These are phyloP conservation scores for Cyanoramphus novaezelandiae DNA, from an alignment of 2,113 vertebrate genomes.

Conservation along the genomic window DNA sequence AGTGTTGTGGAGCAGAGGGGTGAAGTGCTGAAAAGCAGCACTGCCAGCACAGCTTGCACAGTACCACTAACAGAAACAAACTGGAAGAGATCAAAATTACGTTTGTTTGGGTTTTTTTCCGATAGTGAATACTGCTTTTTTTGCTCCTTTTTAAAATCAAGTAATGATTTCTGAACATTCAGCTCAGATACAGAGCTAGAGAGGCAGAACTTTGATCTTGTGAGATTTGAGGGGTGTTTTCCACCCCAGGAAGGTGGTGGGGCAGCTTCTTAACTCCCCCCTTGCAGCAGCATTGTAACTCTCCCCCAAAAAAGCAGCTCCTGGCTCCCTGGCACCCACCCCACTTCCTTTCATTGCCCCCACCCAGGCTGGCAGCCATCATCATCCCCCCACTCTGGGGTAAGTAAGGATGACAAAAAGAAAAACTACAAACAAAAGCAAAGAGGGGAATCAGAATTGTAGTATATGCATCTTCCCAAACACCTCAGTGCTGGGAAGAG, in stretches of 20 bases:
- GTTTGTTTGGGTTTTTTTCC: background rate
- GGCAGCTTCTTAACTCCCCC: background rate
- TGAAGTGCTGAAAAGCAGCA: background rate
- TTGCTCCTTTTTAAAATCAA: background rate
- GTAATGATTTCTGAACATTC: background rate
- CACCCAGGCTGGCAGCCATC: background rate
- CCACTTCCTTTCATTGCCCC: background rate
- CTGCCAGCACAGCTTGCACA: background rate
- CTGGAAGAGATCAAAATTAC: background rate
- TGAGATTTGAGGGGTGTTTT: background rate
- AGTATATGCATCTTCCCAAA: background rate
- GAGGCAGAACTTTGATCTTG: background rate
- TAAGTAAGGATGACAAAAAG: background rate
- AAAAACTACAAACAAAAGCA: background rate
- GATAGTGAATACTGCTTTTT: background rate
- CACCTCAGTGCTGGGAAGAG: background rate
- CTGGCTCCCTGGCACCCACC: background rate
- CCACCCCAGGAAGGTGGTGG: accelerated
- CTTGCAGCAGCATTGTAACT: background rate
- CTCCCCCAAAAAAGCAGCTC: accelerated
- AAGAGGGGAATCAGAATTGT: background rate
- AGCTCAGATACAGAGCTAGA: background rate
- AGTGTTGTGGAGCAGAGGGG: background rate
- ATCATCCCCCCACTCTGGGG: background rate
- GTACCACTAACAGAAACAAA: background rate